Evolutionary conservation across 2,888 invertebrate genomes (phyloP).

Genomic region (Caenorhabditis sinica): DNA sequence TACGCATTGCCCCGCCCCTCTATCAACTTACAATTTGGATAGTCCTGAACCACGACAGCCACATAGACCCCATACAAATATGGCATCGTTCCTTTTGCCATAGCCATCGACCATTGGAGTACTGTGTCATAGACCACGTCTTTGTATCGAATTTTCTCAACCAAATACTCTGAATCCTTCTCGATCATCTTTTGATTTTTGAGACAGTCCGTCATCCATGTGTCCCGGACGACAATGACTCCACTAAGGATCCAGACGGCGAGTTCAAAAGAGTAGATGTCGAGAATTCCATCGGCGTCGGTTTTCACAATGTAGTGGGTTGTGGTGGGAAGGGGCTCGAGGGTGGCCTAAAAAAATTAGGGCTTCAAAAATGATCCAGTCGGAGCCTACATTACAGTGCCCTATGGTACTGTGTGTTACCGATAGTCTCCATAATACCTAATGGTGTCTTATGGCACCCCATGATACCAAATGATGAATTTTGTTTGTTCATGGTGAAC

Average conservation of each 20-base stretch:
- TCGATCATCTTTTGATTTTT: neutral
- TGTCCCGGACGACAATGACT: neutral
- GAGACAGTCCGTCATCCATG: constrained; percentile 5
- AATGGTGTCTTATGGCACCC: too few relatives aligned
- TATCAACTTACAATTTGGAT: neutral
- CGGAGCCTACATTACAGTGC: too few relatives aligned
- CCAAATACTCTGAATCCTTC: neutral
- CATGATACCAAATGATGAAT: too few relatives aligned
- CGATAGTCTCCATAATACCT: too few relatives aligned
- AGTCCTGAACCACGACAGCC: neutral
- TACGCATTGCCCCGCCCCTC: too few relatives aligned
- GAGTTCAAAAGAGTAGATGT: neutral
- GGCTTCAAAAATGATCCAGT: neutral
- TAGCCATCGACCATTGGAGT: constrained; percentile 1
- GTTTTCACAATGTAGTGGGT: constrained; percentile 14
- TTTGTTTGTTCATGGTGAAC: too few relatives aligned
- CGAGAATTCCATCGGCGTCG: constrained; percentile 2
- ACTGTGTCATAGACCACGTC: constrained; percentile 6
- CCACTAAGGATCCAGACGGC: constrained; percentile 1
- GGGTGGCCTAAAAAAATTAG: neutral
- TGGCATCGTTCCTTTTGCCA: constrained; percentile 9
- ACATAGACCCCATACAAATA: constrained; percentile 11
- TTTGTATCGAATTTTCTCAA: neutral
- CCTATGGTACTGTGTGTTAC: neutral
- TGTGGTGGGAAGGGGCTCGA: neutral